Evolutionary conservation across 2,888 invertebrate genomes (phyloP).

Genomic region (Synergus japonicus): DNA sequence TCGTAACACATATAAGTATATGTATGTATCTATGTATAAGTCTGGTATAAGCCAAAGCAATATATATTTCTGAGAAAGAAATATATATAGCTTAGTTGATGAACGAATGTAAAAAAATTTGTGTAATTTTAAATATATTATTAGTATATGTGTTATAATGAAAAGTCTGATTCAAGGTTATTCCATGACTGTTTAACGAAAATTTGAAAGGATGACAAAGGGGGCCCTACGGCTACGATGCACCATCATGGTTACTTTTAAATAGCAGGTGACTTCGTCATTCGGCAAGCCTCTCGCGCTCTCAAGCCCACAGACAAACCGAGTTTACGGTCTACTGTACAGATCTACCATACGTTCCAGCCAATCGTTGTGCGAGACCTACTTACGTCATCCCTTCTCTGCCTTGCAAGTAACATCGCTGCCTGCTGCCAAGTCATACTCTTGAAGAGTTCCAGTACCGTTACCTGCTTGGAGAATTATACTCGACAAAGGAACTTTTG

Average conservation of each 20-base stretch:
- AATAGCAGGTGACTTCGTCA: conserved; percentile 41
- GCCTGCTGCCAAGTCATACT: conserved; percentile 54
- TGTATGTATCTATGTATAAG: no score
- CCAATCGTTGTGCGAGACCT: conserved; percentile 74
- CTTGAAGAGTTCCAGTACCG: conserved; percentile 71
- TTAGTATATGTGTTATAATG: no score
- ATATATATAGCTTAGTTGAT: no score
- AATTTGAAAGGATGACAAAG: background rate
- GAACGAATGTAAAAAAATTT: no score
- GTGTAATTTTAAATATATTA: no score
- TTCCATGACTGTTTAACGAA: background rate
- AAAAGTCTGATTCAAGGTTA: background rate
- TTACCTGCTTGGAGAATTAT: conserved; percentile 61
- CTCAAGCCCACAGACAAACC: conserved; percentile 48
- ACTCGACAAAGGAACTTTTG: conserved; percentile 57
- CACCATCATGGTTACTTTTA: conserved; percentile 29
- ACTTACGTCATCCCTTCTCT: conserved; percentile 70
- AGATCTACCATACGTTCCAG: conserved; percentile 55
- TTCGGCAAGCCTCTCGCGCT: conserved; percentile 45
- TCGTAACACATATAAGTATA: no score
- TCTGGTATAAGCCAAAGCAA: no score
- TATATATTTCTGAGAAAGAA: no score
- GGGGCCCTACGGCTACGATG: conserved; percentile 1
- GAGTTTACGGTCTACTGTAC: conserved; percentile 57
- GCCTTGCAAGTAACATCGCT: conserved; percentile 61